Base-by-base conservation (phyloP, 2,888 invertebrate species). In the Cheilosia urbana region DNA sequence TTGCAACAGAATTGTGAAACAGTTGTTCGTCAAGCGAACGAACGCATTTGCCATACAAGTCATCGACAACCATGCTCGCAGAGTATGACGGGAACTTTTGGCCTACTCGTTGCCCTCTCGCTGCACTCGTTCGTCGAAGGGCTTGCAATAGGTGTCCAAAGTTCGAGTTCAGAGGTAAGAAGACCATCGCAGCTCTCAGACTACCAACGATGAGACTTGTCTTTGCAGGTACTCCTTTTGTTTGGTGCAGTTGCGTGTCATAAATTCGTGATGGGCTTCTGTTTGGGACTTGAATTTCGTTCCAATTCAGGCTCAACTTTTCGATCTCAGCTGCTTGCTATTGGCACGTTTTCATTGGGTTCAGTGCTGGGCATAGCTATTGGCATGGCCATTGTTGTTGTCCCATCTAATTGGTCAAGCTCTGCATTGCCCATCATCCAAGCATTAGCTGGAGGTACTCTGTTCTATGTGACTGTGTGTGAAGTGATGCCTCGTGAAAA, bases 61-160 rank as follows among this genome's bases (percentile, higher is more conserved):
- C 95, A 95, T 88, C 93, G 93, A 2, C 95, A 95, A 87, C 95
- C 96, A 0, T 95, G 96, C 85, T 93, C 93, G 15, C 93, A 93
- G 87, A 93, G 94, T 51, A 93, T 94, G 40, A 94, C 95, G 0
- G 94, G 95, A 0, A 93, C 94, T 9, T 89, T 95, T 13, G 96
- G 96, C 0, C 91, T 96, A 62, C 92, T 97, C 21, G 93, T 95
- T 34, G 97, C 97, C 0, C 91, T 97, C 66, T 95, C 96, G 0
- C 93, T 96, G 81, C 97, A 97, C 89, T 95, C 97, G 19, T 91
- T 96, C 15, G 92, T 97, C 85, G 97, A 97, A 90, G 97, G 97
- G 1, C 90, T 97, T 66, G 96, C 97, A 0, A 96, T 97, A 88
- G 97, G 97, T 0, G 92, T 97, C 45, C 96, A 97, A 90, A 93